Conservation (phyloP, 2,888 invertebrate genomes). For the Xylophagus ater region DNA sequence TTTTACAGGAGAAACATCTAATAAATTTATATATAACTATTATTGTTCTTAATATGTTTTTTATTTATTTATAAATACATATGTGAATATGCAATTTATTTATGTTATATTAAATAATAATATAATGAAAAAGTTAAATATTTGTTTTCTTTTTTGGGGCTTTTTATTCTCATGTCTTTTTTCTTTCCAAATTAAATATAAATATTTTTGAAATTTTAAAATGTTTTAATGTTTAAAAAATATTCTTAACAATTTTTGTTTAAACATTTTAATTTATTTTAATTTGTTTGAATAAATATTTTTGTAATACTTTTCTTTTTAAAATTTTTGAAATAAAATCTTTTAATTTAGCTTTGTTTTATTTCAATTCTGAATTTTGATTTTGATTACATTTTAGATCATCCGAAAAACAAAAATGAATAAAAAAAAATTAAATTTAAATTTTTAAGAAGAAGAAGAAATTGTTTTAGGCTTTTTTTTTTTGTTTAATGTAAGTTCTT, state of each 20-base stretch:
- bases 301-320: no score
- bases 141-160: neutral
- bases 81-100: neutral
- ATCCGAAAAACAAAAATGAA: no score
- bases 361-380: no score
- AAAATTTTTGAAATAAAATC: no score
- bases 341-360: no score
- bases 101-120: neutral
- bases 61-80: slow-evolving; percentile 2
- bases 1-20: slow-evolving; percentile 17
- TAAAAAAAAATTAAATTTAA: no score
- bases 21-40: slow-evolving; percentile 18
- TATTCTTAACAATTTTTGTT: slow-evolving; percentile 2
- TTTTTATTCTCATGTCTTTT: slow-evolving; percentile 2
- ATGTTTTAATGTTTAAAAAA: slow-evolving; percentile 1
- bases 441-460: no score
- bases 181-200: slow-evolving; percentile 1
- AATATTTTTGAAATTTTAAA: slow-evolving; percentile 2
- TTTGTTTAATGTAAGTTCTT: no score
- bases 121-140: neutral
- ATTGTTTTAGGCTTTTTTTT: no score
- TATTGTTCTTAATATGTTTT: slow-evolving; percentile 17
- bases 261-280: neutral
- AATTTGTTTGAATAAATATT: no score
- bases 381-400: no score